Percentiles rank a stretch among this genome's conserved stretches.
phyloP scores from a whole-genome alignment of 2,888 invertebrate genomes.

The Xanthia togata region DNA sequence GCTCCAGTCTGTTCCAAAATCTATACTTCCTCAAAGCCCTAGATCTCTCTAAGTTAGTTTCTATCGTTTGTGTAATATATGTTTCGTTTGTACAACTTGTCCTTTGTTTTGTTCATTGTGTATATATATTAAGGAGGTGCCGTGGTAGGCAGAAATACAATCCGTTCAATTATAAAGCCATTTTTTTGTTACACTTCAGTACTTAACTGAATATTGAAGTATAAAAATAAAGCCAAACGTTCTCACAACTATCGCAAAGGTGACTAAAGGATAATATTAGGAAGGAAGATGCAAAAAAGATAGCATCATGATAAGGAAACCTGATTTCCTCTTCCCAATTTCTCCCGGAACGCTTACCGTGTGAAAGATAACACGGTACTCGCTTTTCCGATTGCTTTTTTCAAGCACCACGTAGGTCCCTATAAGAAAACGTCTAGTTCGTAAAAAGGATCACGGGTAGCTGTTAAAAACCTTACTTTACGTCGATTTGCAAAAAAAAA shows the following conservation, averaged over 20 bases:
- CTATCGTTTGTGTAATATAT: too few relatives aligned
- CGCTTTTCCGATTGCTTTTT: slow-evolving; percentile 18
- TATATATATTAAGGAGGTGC: too few relatives aligned
- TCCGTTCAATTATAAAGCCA: too few relatives aligned
- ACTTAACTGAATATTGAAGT: slow-evolving; percentile 4
- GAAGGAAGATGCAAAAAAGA: slow-evolving; percentile 37
- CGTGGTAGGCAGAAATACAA: too few relatives aligned
- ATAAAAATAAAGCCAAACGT: slow-evolving; percentile 17
- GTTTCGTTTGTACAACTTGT: too few relatives aligned
- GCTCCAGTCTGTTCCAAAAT: too few relatives aligned
- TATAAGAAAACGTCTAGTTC: background rate
- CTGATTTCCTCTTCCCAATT: slow-evolving; percentile 41
- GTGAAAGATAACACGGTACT: slow-evolving; percentile 27
- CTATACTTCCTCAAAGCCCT: too few relatives aligned
- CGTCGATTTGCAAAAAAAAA: background rate
- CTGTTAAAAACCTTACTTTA: background rate
- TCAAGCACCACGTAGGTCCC: background rate
- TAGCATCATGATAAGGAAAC: slow-evolving; percentile 52
- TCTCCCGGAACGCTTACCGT: slow-evolving; percentile 47
- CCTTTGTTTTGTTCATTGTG: too few relatives aligned
- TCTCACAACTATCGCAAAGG: slow-evolving; percentile 14
- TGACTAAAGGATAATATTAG: slow-evolving; percentile 28
- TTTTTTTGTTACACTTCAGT: too few relatives aligned
- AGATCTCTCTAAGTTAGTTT: too few relatives aligned
- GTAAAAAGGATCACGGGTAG: slow-evolving; percentile 2